Evolutionary conservation across 2,888 invertebrate species (phyloP).

Genomic region (Lithophane leautieri): DNA sequence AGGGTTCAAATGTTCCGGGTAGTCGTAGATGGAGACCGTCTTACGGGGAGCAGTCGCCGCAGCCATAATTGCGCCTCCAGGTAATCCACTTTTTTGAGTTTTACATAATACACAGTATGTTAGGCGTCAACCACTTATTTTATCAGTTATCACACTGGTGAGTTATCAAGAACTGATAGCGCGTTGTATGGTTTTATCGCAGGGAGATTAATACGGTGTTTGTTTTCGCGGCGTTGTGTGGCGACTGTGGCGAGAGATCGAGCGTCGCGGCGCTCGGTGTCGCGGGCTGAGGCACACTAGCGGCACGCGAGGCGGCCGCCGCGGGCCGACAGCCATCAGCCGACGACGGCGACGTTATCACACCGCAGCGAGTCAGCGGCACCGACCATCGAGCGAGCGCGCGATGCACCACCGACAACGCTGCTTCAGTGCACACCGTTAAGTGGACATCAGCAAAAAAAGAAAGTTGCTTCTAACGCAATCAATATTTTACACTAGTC

Average conservation of each 20-base stretch:
- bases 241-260: constrained; percentile 63
- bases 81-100: constrained; percentile 76
- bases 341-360: constrained; percentile 64
- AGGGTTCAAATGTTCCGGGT: constrained; percentile 94
- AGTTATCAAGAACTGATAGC: constrained; percentile 86
- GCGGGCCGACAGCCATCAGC: constrained; percentile 33
- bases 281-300: constrained; percentile 81
- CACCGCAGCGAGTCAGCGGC: constrained; percentile 35
- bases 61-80: constrained; percentile 80
- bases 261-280: constrained; percentile 79
- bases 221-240: constrained; percentile 79
- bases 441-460: constrained; percentile 50
- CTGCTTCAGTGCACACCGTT: constrained; percentile 53
- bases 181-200: constrained; percentile 85
- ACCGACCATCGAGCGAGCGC: constrained; percentile 11
- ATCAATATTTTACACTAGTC: constrained; percentile 31
- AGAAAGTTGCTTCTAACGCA: constrained; percentile 61
- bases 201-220: constrained; percentile 85
- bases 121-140: constrained; percentile 85
- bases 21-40: constrained; percentile 91
- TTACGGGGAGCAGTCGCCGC: constrained; percentile 86
- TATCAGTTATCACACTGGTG: constrained; percentile 88
- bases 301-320: constrained; percentile 53
- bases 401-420: constrained; percentile 32
- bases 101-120: constrained; percentile 86